Conservation (phyloP, 2,888 invertebrate genomes). For the Dione vanillae region DNA sequence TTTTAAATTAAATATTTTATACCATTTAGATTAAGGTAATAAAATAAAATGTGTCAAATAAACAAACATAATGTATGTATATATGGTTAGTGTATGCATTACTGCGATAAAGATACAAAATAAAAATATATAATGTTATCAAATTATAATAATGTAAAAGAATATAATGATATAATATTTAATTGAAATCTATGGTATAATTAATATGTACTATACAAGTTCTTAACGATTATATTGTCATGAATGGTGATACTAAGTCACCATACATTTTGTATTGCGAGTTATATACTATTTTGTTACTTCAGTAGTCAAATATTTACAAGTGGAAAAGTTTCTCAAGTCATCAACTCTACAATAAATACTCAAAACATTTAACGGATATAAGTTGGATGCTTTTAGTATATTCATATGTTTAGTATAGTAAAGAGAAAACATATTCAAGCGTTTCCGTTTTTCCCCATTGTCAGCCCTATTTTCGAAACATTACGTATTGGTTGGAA, state of each 20-base stretch:
- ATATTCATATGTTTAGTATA: not conserved
- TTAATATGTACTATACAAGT: not conserved
- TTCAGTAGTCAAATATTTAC: not conserved
- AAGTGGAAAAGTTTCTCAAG: not conserved
- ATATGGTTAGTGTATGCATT: not conserved
- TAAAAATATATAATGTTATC: constrained; percentile 6
- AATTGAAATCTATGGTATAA: not conserved
- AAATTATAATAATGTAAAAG: not conserved
- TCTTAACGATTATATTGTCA: not conserved
- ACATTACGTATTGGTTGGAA: too few species aligned
- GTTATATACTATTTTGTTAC: not conserved
- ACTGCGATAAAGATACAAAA: not conserved
- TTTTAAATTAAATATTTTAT: constrained; percentile 29
- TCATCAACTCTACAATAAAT: not conserved
- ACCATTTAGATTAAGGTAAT: constrained; percentile 8
- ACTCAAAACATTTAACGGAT: not conserved
- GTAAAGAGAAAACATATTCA: not conserved
- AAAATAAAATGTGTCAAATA: constrained; percentile 9
- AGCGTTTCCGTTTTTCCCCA: too few species aligned
- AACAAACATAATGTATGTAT: not conserved
- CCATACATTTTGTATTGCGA: not conserved
- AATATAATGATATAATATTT: not conserved
- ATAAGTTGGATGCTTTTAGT: not conserved
- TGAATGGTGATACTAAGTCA: not conserved
- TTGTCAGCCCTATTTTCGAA: too few species aligned